Percentiles rank a stretch among this genome's conserved stretches.
Conservation (phyloP, 2,888 invertebrate genomes). For the Proisotoma minuta region DNA sequence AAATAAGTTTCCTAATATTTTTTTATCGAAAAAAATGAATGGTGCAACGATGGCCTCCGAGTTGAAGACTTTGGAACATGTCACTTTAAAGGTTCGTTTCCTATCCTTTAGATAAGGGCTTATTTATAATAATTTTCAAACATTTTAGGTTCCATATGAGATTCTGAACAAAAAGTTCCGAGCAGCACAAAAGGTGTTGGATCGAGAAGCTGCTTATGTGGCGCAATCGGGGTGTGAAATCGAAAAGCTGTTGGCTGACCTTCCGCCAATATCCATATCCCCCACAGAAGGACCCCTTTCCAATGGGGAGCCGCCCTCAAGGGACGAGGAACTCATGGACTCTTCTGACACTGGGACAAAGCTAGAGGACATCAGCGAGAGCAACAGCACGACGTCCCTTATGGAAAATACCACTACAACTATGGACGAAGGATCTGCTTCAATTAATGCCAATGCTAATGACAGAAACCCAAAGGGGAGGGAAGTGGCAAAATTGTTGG, state of each 20-base stretch:
- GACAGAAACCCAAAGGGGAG: constrained; percentile 54
- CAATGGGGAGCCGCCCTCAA: constrained; percentile 15
- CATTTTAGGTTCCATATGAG: constrained; percentile 86
- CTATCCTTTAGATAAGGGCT: not conserved
- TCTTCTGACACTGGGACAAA: not conserved
- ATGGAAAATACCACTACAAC: not conserved
- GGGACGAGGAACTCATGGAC: not conserved
- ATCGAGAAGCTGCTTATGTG: constrained; percentile 86
- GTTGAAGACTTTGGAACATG: constrained; percentile 89
- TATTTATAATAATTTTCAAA: constrained; percentile 5
- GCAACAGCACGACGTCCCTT: constrained; percentile 13
- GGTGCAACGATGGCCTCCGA: constrained; percentile 54
- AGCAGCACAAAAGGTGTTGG: constrained; percentile 87
- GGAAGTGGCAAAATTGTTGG: constrained; percentile 74
- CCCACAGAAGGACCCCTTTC: constrained; percentile 20
- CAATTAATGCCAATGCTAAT: not conserved
- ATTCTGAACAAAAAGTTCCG: constrained; percentile 95
- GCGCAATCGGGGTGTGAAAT: constrained; percentile 72
- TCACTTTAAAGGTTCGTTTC: constrained; percentile 76
- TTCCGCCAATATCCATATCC: constrained; percentile 26
- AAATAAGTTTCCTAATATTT: no score
- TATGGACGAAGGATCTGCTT: not conserved
- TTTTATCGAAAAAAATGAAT: no score
- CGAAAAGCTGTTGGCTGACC: constrained; percentile 65
- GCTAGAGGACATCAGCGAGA: constrained; percentile 25